Conservation (phyloP, 2,888 invertebrate genomes). For the Morpho deidamia region DNA sequence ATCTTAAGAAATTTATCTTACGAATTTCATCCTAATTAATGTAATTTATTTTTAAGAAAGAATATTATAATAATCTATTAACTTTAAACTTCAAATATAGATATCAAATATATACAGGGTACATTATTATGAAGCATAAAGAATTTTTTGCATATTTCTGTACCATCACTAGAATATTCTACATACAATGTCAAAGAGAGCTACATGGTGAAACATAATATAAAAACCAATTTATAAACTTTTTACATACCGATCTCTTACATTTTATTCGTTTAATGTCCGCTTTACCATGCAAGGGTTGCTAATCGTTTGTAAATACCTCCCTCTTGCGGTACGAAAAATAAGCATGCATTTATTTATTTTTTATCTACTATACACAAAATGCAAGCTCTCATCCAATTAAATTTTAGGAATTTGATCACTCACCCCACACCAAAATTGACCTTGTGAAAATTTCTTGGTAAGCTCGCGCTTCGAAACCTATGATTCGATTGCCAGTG, state of each 20-base stretch:
- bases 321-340: conserved; percentile 8
- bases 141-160: too few species aligned
- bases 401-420: conserved; percentile 39
- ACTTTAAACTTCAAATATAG: too few species aligned
- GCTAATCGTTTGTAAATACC: conserved; percentile 3
- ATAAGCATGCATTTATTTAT: conserved; percentile 20
- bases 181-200: too few species aligned
- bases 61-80: too few species aligned
- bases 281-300: neutral
- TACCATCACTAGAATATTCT: too few species aligned
- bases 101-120: too few species aligned
- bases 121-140: too few species aligned
- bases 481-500: conserved; percentile 72
- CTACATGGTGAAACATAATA: too few species aligned
- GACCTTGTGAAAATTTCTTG: conserved; percentile 91
- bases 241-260: conserved; percentile 2
- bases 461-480: conserved; percentile 93
- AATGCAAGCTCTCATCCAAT: conserved; percentile 60
- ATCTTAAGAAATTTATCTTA: too few species aligned
- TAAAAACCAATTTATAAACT: neutral
- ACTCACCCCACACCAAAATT: conserved; percentile 79
- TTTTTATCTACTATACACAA: conserved; percentile 36
- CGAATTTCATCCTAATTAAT: too few species aligned
- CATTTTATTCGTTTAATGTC: neutral
- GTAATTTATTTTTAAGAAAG: too few species aligned